Evolutionary conservation across 1,140 invertebrate genomes (phyloP), one percentile per base, ranked within the genome.

Genomic region (Wasmannia auropunctata): DNA sequence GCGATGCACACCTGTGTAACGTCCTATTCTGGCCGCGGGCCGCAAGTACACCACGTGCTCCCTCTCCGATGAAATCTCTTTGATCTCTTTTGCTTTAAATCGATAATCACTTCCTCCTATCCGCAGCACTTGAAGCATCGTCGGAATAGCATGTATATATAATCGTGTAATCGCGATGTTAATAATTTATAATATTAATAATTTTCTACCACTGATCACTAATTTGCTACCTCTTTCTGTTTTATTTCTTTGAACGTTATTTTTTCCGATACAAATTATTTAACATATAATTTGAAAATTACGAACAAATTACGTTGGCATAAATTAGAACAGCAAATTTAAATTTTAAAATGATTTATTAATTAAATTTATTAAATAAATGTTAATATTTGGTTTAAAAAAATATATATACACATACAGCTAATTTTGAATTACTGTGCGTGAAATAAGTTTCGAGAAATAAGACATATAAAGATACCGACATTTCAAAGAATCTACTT

Each of bases 1-100:
- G 37, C 75, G 87, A 60, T 83, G 88, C 88, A 87, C 87, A 88
- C 75, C 87, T 87, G 88, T 80, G 87, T 86, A 86, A 91, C 40
- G 80, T 87, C 62, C 74, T 77, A 56, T 69, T 54, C 88, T 75
- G 69, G 11, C 43, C 56, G 51, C 4, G 7, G 31, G 14, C 65
- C 28, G 49, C 84, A 31, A 34, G 25, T 72, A 69, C n/a, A n/a
- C 40, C 65, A 65, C 43, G 77, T 69, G 70, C 62, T 75, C 34
- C 8, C 46, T 25, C 16, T 22, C 62, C n/a, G 14, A 69, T 16
- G 43, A 63, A 60, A 49, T 86, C 65, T 86, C 58, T 69, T 83
- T 60, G 31, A 70, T 86, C 28, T 63, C 54, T 86, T 72, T 67
- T 19, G 40, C 70, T 28, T 54, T 25, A 40, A 63, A 63, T 63